These are phyloP conservation scores for Agapornis roseicollis DNA, from an alignment of 2,113 vertebrate genomes.

Conservation along the genomic window DNA sequence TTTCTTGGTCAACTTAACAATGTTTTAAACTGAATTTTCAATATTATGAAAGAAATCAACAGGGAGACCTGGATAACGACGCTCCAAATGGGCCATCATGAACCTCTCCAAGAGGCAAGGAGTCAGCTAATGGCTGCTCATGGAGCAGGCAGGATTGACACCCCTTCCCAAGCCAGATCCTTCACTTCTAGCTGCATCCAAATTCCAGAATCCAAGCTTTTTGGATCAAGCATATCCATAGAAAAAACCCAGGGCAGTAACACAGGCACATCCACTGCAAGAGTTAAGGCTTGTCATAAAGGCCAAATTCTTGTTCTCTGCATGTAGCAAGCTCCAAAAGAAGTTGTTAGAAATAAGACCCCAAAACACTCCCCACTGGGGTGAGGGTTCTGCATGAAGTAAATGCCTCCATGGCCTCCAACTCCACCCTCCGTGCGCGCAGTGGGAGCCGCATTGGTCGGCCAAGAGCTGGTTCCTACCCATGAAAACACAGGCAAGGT, in stretches of 20 bases:
- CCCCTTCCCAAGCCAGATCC: background rate
- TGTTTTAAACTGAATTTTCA: background rate
- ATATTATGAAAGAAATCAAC: background rate
- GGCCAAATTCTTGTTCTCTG: background rate
- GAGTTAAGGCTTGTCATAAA: background rate
- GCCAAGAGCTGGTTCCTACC: background rate
- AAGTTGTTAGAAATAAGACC: background rate
- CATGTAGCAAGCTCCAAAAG: background rate
- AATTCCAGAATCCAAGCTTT: background rate
- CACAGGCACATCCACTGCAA: background rate
- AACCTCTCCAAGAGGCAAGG: background rate
- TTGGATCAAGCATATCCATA: background rate
- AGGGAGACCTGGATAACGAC: background rate
- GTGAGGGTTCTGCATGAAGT: background rate
- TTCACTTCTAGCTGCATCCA: background rate
- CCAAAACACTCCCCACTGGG: background rate
- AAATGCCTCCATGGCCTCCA: background rate
- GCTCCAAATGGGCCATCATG: background rate
- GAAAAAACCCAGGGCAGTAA: background rate
- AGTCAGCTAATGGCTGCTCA: background rate
- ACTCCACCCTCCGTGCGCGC: background rate
- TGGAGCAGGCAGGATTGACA: background rate
- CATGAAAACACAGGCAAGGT: background rate
- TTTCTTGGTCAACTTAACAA: background rate
- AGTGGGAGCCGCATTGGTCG: rapidly evolving